Base-by-base conservation (phyloP, 2,888 invertebrate genomes). In the Erpobdella octoculata region DNA sequence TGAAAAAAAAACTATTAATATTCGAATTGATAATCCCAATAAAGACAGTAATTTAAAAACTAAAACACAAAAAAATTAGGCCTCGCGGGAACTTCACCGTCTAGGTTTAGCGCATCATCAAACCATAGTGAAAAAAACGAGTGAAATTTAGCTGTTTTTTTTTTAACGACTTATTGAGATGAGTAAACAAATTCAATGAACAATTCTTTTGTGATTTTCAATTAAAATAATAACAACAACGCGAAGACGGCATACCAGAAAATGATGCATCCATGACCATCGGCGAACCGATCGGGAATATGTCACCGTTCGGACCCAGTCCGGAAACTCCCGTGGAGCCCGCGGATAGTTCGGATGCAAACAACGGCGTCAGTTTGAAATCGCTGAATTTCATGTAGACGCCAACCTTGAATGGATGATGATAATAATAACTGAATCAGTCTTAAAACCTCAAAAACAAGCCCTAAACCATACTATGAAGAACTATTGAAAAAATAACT, bases 321-420 rank as follows among this genome's bases (percentile, higher is more conserved):
- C 77, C 77, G 15, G 61, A 12, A 18, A 48, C 41, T 41, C 53
- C 36, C 71, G 69, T 0, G 74, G 72, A 4, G 38, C 72, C 74
- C 1, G 75, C 36, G 0, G 75, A 76, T 8, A 77, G 18, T 2
- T 72, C 73, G 3, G 76, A 75, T 37, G 74, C 71, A 67, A 74
- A 77, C 61, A 58, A 73, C 5, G 73, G 46, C 5, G 31, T 62
- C 12, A 73, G 71, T 9, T 58, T 12, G 8, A 75, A 67, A 6
- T 70, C 70, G 1, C 67, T 70, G 64, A 79, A 75, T 2, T 67
- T 38, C 35, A 70, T 72, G 71, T 77, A 78, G 9, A 76, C 76
- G 4, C 78, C 78, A 25, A 75, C 77, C 78, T 78, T 37, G 1
- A n/a, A 28, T 25, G 28, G 8, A n/a, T 5, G 18, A n/a, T 46